These are phyloP conservation scores for Drosophila neonasuta DNA, from an alignment of 2,888 invertebrate species.

Conservation along the genomic window DNA sequence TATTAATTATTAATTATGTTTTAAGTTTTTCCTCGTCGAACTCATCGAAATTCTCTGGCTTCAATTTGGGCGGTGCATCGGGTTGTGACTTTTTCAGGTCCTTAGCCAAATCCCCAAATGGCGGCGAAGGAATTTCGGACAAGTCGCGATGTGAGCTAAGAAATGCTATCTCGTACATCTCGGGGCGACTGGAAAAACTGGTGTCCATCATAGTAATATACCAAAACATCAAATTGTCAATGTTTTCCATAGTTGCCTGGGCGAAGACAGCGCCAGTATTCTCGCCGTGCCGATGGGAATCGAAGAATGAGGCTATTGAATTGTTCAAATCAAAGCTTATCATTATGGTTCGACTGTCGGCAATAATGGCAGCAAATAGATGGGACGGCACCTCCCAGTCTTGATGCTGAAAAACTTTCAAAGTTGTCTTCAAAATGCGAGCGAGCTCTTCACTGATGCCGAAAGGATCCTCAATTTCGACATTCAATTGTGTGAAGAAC, in stretches of 20 bases:
- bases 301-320: constrained; percentile 65
- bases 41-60: background rate
- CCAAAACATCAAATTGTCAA: constrained; percentile 65
- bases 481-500: constrained; percentile 73
- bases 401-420: constrained; percentile 55
- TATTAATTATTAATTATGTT: background rate
- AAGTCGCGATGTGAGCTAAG: constrained; percentile 49
- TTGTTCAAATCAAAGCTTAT: constrained; percentile 64
- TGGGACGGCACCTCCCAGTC: constrained; percentile 27
- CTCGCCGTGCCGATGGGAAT: constrained; percentile 72
- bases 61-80: background rate
- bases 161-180: constrained; percentile 72
- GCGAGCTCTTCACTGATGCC: constrained; percentile 56
- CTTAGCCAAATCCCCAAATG: constrained; percentile 36
- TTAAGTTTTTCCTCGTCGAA: background rate
- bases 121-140: constrained; percentile 44
- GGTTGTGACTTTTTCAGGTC: background rate
- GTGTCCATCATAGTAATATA: constrained; percentile 67
- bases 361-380: constrained; percentile 72
- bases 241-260: constrained; percentile 50
- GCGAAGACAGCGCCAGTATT: constrained; percentile 67
- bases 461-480: constrained; percentile 50
- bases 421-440: constrained; percentile 55
- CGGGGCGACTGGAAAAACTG: constrained; percentile 67
- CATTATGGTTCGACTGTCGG: constrained; percentile 72